Evolutionary conservation across 1,140 invertebrate species (phyloP), one percentile per base, ranked within the genome.

Genomic region (Macrobrachium rosenbergii): DNA sequence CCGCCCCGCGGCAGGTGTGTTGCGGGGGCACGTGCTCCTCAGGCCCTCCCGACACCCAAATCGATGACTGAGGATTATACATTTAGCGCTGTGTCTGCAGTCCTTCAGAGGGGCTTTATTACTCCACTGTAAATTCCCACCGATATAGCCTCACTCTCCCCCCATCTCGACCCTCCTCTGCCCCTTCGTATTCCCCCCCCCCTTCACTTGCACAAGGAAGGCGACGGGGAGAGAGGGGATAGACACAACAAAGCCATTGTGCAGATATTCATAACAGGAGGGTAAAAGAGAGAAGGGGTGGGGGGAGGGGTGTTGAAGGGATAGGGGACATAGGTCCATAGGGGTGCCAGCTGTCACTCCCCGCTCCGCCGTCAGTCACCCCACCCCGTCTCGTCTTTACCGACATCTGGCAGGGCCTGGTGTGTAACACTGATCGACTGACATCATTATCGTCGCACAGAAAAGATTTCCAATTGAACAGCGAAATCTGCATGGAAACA

Each of bases 1-100:
- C 88, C 88, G 88, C 88, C 88, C 69, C 79, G 62, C 79, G 83
- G 87, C 88, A 89, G 88, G 88, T 89, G 88, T 89, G 83, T 73
- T 19, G 76, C 67, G 82, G 86, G 85, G 77, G 83, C 83, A 85
- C 78, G 88, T 86, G 88, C 78, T 78, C 52, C 52, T 52, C 52
- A 78, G 76, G 69, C 77, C 82, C 79, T 82, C 76, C 77, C 87
- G 60, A 76, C 82, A 67, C 82, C 69, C 76, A 75, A 88, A 83
- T 83, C 78, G 85, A 87, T 87, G 87, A 80, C 60, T 76, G 82
- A 84, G 82, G 82, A 88, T 88, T 82, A 88, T 88, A 83, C 87
- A 83, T 88, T 88, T 83, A 79, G 87, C 82, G 79, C 82, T 67
- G 87, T 75, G 77, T 84, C 82, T 45, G 69, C 82, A 88, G 87